Conservation (phyloP, 2,113 vertebrate genomes). For the Scomber japonicus region DNA sequence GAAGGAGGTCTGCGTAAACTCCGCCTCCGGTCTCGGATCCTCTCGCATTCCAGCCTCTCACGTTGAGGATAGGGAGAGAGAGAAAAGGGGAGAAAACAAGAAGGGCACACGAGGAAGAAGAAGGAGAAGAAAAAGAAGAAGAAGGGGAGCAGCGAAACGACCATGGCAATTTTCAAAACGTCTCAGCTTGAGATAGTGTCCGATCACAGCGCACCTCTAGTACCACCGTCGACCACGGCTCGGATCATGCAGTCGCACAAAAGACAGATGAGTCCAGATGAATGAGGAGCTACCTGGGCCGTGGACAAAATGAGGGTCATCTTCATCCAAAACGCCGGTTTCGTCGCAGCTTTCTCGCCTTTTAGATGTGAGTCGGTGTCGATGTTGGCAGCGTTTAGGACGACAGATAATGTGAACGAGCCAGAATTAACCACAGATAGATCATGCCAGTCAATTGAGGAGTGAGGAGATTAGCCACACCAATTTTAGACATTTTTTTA, state of each 20-base stretch:
- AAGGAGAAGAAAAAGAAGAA: conserved; percentile 30
- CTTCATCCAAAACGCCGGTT: conserved; percentile 86
- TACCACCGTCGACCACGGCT: conserved; percentile 61
- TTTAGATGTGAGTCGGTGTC: conserved; percentile 71
- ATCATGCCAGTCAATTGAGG: conserved; percentile 65
- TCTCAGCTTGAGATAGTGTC: conserved; percentile 75
- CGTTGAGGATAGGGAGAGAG: conserved; percentile 62
- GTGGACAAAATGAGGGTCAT: conserved; percentile 86
- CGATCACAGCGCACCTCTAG: conserved; percentile 71
- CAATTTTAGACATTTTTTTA: conserved; percentile 35
- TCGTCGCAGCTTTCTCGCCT: conserved; percentile 86
- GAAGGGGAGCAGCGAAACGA: conserved; percentile 67
- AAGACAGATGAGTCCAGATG: conserved; percentile 71
- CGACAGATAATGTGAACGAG: conserved; percentile 75
- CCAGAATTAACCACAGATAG: conserved; percentile 61
- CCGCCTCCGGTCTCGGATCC: conserved; percentile 75
- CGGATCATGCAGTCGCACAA: conserved; percentile 73
- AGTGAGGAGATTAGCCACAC: conserved; percentile 60
- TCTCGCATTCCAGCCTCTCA: conserved; percentile 75
- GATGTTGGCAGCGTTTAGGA: conserved; percentile 73
- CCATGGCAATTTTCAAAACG: conserved; percentile 79
- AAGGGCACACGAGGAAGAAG: conserved; percentile 53
- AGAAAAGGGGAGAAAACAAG: conserved; percentile 62
- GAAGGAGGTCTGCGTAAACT: conserved; percentile 60
- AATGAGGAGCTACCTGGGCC: conserved; percentile 79